Evolutionary conservation across 2,797 vertebrate genomes (phyloP), one percentile per base, ranked within the genome.

Genomic region (Aplochiton taeniatus): DNA sequence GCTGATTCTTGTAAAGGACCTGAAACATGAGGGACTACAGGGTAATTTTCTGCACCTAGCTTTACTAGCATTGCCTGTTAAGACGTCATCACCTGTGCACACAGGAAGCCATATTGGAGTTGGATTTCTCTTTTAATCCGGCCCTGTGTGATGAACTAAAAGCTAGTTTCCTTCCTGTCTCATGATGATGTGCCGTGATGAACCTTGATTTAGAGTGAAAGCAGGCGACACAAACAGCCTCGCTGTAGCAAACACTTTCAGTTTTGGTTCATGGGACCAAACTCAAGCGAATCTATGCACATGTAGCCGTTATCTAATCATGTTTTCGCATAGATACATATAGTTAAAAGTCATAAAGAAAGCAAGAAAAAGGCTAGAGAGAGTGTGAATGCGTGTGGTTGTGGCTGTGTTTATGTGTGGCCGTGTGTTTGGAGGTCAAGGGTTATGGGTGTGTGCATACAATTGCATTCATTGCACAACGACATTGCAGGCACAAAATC

Each of bases 91-190:
- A 84, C 85, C 81, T 44, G 76, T 72, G 78, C 87, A 89, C 66
- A 73, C 79, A 85, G 82, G 80, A 83, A 47, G 80, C 70, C 82
- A 52, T 31, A 45, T 31, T 31, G 31, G 31, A 31, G 31, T 6
- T 31, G 31, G 31, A 31, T 31, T 31, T 31, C 31, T 31, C 31
- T 31, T 31, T 31, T 31, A 31, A 31, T 31, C 31, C 31, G 31
- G 31, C 31, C 31, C 31, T 31, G 31, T 31, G 31, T 74, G 52
- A 68, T 19, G 66, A 67, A 63, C 69, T 76, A 77, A 69, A 63
- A 68, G 52, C 41, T 41, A 43, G 42, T 83, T 87, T 90, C 85
- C 89, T 92, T 89, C 85, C 85, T 85, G 82, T 81, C 59, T 70
- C 11, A 1, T 68, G 76, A 63, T 62, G 17, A 74, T n/a, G 66